A percentile compares a stretch with the other conserved stretches of the same genome.
Evolutionary conservation across 2,113 vertebrate species (phyloP).

Genomic region (Isurus oxyrinchus): DNA sequence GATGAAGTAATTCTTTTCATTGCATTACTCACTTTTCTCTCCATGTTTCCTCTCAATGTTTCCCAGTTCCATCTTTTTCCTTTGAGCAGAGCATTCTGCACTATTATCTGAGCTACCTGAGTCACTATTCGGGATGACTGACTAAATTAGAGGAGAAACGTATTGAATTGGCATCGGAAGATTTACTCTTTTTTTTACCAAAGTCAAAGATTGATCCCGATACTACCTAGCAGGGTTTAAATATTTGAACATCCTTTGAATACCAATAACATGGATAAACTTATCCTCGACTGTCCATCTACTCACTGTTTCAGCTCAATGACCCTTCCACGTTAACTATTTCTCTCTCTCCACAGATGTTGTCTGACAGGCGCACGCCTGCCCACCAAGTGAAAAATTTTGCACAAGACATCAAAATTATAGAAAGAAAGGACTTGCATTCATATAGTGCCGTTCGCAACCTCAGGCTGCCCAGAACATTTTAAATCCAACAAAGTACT

Average conservation of each 20-base stretch:
- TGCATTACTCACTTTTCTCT: slow-evolving; percentile 33
- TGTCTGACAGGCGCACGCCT: not conserved
- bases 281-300: not conserved
- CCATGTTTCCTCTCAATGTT: not conserved
- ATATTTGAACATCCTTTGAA: not conserved
- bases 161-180: not conserved
- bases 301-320: not conserved
- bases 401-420: no score
- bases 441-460: no score
- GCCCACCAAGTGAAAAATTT: not conserved
- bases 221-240: not conserved
- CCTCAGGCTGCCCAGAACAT: no score
- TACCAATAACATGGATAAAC: not conserved
- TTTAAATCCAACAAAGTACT: no score
- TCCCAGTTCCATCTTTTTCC: not conserved
- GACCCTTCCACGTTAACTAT: not conserved
- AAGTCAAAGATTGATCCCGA: not conserved
- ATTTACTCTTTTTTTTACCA: not conserved
- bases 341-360: not conserved
- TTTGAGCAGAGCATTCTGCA: not conserved
- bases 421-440: no score
- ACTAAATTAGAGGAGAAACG: not conserved
- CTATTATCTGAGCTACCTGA: no score
- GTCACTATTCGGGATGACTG: not conserved
- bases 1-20: slow-evolving; percentile 21